A percentile compares a stretch with the other conserved stretches of the same genome.
Evolutionary conservation across 1,140 invertebrate species (phyloP).

Genomic region (Platorchestia sp.): DNA sequence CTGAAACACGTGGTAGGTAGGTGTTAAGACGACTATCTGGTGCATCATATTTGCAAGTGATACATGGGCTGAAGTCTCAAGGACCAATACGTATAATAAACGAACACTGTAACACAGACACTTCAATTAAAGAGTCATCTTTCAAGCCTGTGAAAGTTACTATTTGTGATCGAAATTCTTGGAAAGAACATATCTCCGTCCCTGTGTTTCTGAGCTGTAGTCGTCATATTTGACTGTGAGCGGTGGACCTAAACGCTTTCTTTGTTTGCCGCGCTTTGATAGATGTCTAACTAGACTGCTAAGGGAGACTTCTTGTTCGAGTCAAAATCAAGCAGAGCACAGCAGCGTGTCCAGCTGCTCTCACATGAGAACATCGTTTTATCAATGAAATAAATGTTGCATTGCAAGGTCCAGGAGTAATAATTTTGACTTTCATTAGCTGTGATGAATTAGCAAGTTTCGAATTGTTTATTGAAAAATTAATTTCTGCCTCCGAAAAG

Average conservation of each 20-base stretch:
- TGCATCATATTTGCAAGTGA: background rate
- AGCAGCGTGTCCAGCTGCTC: background rate
- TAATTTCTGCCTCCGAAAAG: background rate
- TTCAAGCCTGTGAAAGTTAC: background rate
- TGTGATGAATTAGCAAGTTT: background rate
- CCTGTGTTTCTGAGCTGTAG: background rate
- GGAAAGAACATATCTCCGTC: background rate
- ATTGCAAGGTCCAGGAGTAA: background rate
- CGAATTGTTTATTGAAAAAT: background rate
- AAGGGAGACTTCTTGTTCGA: background rate
- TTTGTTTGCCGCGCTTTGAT: background rate
- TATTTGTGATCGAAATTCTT: background rate
- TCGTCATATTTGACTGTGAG: background rate
- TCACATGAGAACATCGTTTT: background rate
- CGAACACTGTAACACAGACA: background rate
- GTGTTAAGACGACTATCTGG: background rate
- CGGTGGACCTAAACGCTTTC: background rate
- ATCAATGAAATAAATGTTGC: background rate
- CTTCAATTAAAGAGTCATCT: background rate
- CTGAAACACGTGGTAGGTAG: background rate
- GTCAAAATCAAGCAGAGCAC: background rate
- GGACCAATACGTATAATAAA: background rate
- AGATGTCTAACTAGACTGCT: no score
- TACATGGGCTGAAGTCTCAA: background rate
- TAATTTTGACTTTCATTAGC: background rate